A percentile compares a stretch with the other conserved stretches of the same genome.
phyloP scores from a whole-genome alignment of 1,140 invertebrate species.

The Nebria ingens region DNA sequence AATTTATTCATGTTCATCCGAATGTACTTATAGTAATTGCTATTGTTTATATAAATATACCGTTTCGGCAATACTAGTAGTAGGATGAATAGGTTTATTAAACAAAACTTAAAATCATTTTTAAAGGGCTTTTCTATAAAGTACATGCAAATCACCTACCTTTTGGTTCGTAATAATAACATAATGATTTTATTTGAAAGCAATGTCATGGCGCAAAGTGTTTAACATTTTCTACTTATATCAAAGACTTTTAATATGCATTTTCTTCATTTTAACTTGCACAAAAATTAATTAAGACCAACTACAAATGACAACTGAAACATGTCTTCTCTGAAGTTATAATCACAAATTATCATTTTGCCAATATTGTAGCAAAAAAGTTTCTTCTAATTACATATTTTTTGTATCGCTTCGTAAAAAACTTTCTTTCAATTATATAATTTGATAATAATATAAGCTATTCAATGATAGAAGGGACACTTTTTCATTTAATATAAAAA shows the following conservation, averaged over 20 bases:
- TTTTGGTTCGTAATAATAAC: not conserved
- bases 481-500: no score
- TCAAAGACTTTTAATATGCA: not conserved
- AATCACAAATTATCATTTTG: no score
- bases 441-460: no score
- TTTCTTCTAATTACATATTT: no score
- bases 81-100: not conserved
- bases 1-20: not conserved
- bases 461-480: no score
- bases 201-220: not conserved
- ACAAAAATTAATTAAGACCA: not conserved
- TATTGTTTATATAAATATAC: not conserved
- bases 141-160: not conserved
- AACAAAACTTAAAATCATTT: not conserved
- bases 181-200: not conserved
- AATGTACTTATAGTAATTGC: not conserved
- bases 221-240: not conserved
- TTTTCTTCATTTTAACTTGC: not conserved
- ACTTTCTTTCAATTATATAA: no score
- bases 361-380: no score
- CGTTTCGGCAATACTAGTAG: not conserved
- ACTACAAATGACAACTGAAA: constrained; percentile 6
- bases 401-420: no score
- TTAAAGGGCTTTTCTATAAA: not conserved
- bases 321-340: not conserved